Evolutionary conservation across 2,888 invertebrate species (phyloP), one percentile per base, ranked within the genome.

Genomic region (Dendrolimus pini): DNA sequence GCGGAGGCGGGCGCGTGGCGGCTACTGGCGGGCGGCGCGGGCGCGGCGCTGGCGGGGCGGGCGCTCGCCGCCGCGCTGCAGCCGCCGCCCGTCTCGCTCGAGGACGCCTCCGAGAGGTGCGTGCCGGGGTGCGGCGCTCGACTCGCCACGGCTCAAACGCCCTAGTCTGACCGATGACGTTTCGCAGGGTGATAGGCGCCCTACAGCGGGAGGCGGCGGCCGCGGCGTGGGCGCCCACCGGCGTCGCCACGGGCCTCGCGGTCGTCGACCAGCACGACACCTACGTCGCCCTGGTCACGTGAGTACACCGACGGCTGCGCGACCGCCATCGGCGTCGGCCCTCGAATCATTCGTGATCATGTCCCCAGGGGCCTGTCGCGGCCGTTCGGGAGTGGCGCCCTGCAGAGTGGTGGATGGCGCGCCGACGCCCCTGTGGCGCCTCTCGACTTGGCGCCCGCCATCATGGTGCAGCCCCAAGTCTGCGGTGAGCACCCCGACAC

Each of bases 261-360:
- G 93, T 92, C 56, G 92, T 94, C 62, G 95, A 95, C 81, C 85
- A 89, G 59, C 79, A 89, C 67, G 95, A 95, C 72, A 90, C 93
- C 54, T 95, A 95, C 82, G 92, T 94, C 54, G 93, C 94, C 9
- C 83, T 94, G 58, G 92, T 94, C 63, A 93, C 93, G 95, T 95
- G 77, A 89, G 93, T 82, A 30, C 41, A n/a, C 30, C 13, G 6
- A 9, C 9, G 12, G 10, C 42, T 2, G 12, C 53, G 8, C 1
- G 61, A 60, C 8, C 9, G 42, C 18, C 0, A 30, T 30, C 3
- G 30, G 30, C 30, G 30, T 30, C 30, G 6, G 30, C 30, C 2
- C 30, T 30, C 30, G 30, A 3, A 30, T 30, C 6, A 30, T 30
- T 30, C 3, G 3, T 30, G 30, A 6, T 30, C 6, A 30, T 30